A percentile compares a stretch with the other conserved stretches of the same genome.
Conservation (phyloP, 2,888 invertebrate species). For the Coleophora deauratella region DNA sequence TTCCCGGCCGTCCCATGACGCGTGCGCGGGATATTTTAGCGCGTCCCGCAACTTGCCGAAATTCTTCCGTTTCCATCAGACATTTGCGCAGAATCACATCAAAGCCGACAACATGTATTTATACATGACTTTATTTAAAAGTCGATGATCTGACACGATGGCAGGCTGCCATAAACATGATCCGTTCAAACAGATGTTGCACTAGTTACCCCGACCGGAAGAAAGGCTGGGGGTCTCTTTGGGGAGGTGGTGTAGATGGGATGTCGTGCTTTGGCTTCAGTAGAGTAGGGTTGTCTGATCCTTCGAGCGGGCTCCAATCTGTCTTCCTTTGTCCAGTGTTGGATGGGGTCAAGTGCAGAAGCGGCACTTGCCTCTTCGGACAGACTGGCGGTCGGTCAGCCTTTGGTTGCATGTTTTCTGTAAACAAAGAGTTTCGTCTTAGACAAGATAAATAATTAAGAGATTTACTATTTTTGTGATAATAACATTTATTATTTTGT, state of each 20-base stretch:
- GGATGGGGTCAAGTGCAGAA: slow-evolving; percentile 54
- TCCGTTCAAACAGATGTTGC: slow-evolving; percentile 20
- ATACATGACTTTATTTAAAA: slow-evolving; percentile 46
- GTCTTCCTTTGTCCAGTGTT: slow-evolving; percentile 36
- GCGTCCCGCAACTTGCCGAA: slow-evolving; percentile 19
- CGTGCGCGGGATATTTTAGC: slow-evolving; percentile 5
- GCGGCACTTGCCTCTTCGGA: slow-evolving; percentile 44
- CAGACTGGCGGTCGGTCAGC: slow-evolving; percentile 51
- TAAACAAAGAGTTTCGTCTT: slow-evolving; percentile 18
- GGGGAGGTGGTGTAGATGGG: slow-evolving; percentile 61
- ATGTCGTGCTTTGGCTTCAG: slow-evolving; percentile 61
- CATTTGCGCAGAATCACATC: slow-evolving; percentile 40
- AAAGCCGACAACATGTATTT: slow-evolving; percentile 49
- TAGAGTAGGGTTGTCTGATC: slow-evolving; percentile 43
- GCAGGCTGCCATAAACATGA: slow-evolving; percentile 56
- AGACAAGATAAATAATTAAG: no score
- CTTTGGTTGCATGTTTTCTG: slow-evolving; percentile 60
- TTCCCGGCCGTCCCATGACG: background rate
- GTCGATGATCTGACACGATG: slow-evolving; percentile 51
- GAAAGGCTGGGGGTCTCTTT: slow-evolving; percentile 47
- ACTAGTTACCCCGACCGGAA: slow-evolving; percentile 55
- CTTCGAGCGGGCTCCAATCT: slow-evolving; percentile 32
- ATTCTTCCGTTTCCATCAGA: slow-evolving; percentile 27
- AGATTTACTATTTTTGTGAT: no score
- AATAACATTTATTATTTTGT: no score